Percentiles rank a stretch among this genome's conserved stretches.
Evolutionary conservation across 2,797 vertebrate genomes (phyloP).

Genomic region (Dipus sagitta): DNA sequence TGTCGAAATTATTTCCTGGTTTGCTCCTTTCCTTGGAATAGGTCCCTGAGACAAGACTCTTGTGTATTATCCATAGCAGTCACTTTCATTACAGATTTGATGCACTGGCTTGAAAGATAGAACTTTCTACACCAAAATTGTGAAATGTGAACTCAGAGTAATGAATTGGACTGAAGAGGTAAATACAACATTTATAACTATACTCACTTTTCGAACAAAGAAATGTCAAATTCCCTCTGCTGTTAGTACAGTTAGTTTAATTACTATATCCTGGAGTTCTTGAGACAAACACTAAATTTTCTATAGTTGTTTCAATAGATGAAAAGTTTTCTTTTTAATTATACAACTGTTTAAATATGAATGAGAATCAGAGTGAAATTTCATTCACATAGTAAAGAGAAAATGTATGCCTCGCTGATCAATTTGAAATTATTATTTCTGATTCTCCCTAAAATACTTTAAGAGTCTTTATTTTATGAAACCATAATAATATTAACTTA

Average conservation of each 20-base stretch:
- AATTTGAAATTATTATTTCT: not conserved
- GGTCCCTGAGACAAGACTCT: not conserved
- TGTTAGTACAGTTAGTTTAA: not conserved
- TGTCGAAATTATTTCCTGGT: not conserved
- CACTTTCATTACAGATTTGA: not conserved
- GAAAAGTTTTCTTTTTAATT: not conserved
- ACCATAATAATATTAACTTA: not conserved
- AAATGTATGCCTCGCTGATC: not conserved
- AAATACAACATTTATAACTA: not conserved
- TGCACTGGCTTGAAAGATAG: not conserved
- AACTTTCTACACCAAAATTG: not conserved
- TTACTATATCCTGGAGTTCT: not conserved
- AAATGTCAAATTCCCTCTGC: not conserved
- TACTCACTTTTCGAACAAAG: not conserved
- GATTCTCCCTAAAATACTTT: constrained; percentile 31
- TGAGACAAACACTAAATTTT: not conserved
- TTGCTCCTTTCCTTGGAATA: not conserved
- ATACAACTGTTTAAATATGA: not conserved
- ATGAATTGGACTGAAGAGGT: not conserved
- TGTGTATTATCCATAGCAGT: not conserved
- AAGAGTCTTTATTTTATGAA: not conserved
- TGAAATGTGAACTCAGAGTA: not conserved
- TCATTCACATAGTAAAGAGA: not conserved
- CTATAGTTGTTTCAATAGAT: not conserved
- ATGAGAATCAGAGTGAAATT: not conserved